A percentile compares a stretch with the other conserved stretches of the same genome.
Conservation (phyloP, 2,888 invertebrate genomes). For the Tetragonisca angustula region DNA sequence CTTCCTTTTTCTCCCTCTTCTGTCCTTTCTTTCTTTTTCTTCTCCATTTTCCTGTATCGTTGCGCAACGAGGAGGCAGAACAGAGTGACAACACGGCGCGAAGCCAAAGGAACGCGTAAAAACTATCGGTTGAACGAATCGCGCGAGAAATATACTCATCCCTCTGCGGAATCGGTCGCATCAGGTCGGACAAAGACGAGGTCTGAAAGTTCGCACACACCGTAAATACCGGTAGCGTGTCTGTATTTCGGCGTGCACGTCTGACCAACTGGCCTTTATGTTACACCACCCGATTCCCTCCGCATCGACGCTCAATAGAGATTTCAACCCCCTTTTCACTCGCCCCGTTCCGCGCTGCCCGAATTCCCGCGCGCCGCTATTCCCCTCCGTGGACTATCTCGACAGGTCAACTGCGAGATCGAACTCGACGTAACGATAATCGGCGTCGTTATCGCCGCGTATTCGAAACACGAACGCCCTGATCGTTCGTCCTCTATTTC, state of each 20-base stretch:
- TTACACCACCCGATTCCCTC: not conserved
- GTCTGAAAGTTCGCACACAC: not conserved
- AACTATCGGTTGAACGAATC: slow-evolving; percentile 2
- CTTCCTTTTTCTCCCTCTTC: not conserved
- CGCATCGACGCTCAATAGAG: not conserved
- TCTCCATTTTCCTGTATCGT: not conserved
- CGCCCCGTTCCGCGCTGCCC: not conserved
- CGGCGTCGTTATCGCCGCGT: not conserved
- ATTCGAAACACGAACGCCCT: not conserved
- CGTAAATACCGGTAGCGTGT: not conserved
- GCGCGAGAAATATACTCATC: not conserved
- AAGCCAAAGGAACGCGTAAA: not conserved
- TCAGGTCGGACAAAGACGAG: no score
- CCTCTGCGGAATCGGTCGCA: not conserved
- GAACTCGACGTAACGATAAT: not conserved
- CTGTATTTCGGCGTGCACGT: not conserved
- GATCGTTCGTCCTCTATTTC: not conserved
- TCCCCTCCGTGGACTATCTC: not conserved
- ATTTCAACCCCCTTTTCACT: not conserved
- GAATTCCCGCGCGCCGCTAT: not conserved
- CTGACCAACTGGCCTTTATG: slow-evolving; percentile 23
- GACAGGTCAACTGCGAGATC: not conserved
- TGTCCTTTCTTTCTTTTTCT: not conserved
- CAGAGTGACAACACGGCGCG: slow-evolving; percentile 9
- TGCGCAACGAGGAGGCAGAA: slow-evolving; percentile 6